Evolutionary conservation across 2,888 invertebrate species (phyloP).

Genomic region (Andrena fulva): DNA sequence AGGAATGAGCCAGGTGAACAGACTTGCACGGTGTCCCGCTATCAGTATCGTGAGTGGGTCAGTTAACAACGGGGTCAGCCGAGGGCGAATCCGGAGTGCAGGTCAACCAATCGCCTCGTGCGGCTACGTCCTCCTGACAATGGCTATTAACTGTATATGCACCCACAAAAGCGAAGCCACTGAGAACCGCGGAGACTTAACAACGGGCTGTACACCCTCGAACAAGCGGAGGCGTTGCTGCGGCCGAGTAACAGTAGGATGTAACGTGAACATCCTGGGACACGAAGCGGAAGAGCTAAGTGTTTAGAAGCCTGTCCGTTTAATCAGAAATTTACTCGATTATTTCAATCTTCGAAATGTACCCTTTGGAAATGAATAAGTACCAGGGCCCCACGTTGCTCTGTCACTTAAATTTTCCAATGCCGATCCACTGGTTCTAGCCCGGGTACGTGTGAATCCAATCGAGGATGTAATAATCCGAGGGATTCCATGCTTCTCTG

Average conservation of each 20-base stretch:
- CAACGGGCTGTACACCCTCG: slow-evolving; percentile 26
- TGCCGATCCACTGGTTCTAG: too few relatives aligned
- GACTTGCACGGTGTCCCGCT: slow-evolving; percentile 63
- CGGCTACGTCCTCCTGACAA: slow-evolving; percentile 60
- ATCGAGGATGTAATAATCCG: too few relatives aligned
- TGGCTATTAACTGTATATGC: slow-evolving; percentile 67
- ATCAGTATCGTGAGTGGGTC: slow-evolving; percentile 74
- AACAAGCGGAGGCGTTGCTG: neutral
- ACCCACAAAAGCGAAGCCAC: slow-evolving; percentile 54
- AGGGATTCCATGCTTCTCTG: too few relatives aligned
- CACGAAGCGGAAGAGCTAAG: too few relatives aligned
- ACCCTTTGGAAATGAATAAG: too few relatives aligned
- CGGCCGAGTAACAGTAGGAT: neutral
- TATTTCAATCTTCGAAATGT: too few relatives aligned
- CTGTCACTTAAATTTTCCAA: too few relatives aligned
- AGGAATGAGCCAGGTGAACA: slow-evolving; percentile 52
- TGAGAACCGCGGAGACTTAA: neutral
- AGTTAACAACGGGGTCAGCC: slow-evolving; percentile 76
- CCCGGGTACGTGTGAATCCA: too few relatives aligned
- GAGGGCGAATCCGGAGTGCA: slow-evolving; percentile 75
- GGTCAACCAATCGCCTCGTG: slow-evolving; percentile 71
- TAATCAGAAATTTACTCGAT: too few relatives aligned
- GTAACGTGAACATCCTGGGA: too few relatives aligned
- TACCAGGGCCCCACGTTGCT: too few relatives aligned
- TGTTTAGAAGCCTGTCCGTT: too few relatives aligned